Base-by-base conservation (phyloP, 2,888 invertebrate species). In the Labia minor region DNA sequence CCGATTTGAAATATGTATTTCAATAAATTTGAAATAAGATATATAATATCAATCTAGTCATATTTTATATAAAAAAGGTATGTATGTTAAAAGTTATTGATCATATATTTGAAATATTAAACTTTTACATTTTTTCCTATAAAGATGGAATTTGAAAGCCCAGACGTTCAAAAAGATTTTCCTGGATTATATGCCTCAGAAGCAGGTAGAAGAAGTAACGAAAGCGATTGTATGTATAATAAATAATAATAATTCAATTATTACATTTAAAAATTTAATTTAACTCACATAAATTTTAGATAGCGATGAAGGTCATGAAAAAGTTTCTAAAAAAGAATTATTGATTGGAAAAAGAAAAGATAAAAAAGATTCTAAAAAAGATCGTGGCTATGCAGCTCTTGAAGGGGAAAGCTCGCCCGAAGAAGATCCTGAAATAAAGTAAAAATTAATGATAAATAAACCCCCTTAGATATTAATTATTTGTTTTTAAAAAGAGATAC, bases 351-450 rank as follows among this genome's bases (percentile, higher is more conserved):
- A 90, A 70, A 82, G 88, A 0, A 92, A 91, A 75, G 92, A 93
- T 67, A 90, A 89, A 73, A 92, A 92, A 76, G 92, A 89, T 73
- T 82, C 86, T 62, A 90, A 91, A 74, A 90, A 90, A 77, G 92
- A 93, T 74, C 83, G 90, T 72, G 94, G 95, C 1, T 95, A 95
- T 82, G 92, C 92, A 64, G 92, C 94, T 20, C 81, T 95, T 72
- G 95, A 92, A 78, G 95, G 94, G 61, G 93, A 93, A 78, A 94
- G 95, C 75, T 95, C 95, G 0, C 92, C 90, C 3, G 94, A 94
- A 75, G 92, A 92, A 73, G 91, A 90, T 73, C 81, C 86, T 61
- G 92, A 91, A 78, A 86, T 87, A 2, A 90, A 89, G 90, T 90
- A 78, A 61, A 1, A 68, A 10, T 70, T 70, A 21, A 21, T n/a